Evolutionary conservation across 2,797 vertebrate genomes (phyloP), one percentile per base, ranked within the genome.

Genomic region (Hirundo rustica): DNA sequence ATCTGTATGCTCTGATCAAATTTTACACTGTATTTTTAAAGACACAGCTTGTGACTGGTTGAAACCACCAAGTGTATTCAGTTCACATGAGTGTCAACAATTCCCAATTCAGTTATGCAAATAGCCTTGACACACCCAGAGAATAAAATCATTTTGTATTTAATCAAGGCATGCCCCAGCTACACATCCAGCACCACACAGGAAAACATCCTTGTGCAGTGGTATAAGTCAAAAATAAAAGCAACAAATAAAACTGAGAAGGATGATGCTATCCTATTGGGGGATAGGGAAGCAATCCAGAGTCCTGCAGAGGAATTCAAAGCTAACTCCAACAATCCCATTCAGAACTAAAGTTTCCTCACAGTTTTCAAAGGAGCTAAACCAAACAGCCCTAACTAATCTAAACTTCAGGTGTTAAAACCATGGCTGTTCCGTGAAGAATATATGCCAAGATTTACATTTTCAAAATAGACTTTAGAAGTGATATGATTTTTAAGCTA

Each of bases 81-180:
- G n/a, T 20, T 34, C 21, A 22, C 5, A 20, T 0, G 0, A 15
- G 4, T 14, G 73, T 36, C 11, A 8, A 21, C 44, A 85, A 32
- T 16, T 92, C 58, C 44, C 61, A 84, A 1, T 50, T 65, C 22
- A 61, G 22, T 30, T 64, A 57, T 7, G 6, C 45, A 83, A 71
- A 29, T 3, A 38, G 30, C 17, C n/a, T 72, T 58, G n/a, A 47
- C 7, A 71, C 20, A 32, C 6, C 17, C 8, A 80, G 73, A 74
- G 34, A 45, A 60, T 50, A 64, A 74, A 88, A 67, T 30, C 48
- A 75, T 34, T 81, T 85, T 34, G 5, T 17, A n/a, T 64, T 71
- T 74, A 51, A 72, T 44, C 21, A 85, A 76, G n/a, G 20, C 38
- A 66, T 4, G 19, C 21, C 42, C 36, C 91, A 77, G 34, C 27